Percentiles rank a stretch among this genome's conserved stretches.
Conservation (phyloP, 2,888 invertebrate species). For the Leptopilina drosophilae region DNA sequence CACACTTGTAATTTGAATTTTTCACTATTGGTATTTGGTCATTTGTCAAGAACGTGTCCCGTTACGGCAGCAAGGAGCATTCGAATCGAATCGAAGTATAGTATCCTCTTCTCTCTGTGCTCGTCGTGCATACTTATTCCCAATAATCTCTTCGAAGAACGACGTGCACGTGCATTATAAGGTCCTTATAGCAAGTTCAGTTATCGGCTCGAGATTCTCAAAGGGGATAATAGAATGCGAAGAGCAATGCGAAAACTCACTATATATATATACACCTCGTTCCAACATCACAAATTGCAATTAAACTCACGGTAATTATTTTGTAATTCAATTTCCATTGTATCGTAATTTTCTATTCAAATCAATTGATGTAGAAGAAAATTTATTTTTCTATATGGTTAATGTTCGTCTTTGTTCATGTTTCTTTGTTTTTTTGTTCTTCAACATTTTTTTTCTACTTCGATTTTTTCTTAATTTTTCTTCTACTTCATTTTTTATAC, state of each 20-base stretch:
- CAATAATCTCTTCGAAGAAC: conserved; percentile 35
- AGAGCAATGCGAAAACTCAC: conserved; percentile 15
- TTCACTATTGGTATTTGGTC: conserved; percentile 13
- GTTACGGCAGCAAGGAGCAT: conserved; percentile 20
- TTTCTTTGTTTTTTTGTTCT: no score
- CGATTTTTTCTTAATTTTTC: no score
- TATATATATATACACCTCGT: neutral
- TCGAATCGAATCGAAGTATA: conserved; percentile 23
- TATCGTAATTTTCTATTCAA: no score
- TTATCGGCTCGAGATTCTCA: conserved; percentile 32
- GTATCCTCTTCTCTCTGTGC: neutral
- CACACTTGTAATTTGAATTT: neutral
- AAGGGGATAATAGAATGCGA: conserved; percentile 27
- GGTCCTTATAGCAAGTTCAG: conserved; percentile 35
- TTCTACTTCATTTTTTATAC: no score
- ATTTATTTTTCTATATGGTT: no score
- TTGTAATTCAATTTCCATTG: no score
- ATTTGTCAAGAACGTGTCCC: conserved; percentile 20
- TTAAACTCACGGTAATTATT: neutral
- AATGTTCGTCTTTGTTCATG: no score
- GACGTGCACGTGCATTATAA: conserved; percentile 37
- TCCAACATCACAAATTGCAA: conserved; percentile 3
- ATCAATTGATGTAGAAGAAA: no score
- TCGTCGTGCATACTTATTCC: conserved; percentile 38
- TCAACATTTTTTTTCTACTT: no score